Percentiles rank a stretch among this genome's conserved stretches.
Evolutionary conservation across 1,140 invertebrate genomes (phyloP).

Genomic region (Hylyphantes graminicola): DNA sequence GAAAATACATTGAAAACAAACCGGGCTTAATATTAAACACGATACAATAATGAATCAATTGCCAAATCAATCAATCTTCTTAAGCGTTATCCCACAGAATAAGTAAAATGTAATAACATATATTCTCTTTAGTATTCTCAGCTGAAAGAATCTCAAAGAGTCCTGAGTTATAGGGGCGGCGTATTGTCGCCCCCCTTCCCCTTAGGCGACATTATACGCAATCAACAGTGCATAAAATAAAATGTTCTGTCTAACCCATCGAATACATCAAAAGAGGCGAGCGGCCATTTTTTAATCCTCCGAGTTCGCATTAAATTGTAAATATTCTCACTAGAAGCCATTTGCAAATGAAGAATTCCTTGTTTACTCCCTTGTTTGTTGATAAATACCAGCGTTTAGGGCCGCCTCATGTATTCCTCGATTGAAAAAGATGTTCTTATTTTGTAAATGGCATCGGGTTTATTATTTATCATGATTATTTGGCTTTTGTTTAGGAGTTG

Average conservation of each 20-base stretch:
- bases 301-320: not conserved
- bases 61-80: too few relatives aligned
- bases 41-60: too few relatives aligned
- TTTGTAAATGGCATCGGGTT: conserved; percentile 11
- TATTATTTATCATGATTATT: not conserved
- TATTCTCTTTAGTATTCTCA: not conserved
- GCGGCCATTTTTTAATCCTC: conserved; percentile 1
- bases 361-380: conserved; percentile 8
- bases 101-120: too few relatives aligned
- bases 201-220: conserved; percentile 21
- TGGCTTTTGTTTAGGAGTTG: too few relatives aligned
- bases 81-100: too few relatives aligned
- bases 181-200: conserved; percentile 1
- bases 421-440: not conserved
- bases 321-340: conserved; percentile 22
- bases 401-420: not conserved
- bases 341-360: conserved; percentile 35
- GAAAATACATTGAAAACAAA: too few relatives aligned
- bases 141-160: not conserved
- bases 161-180: conserved; percentile 12
- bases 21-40: too few relatives aligned
- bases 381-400: conserved; percentile 25
- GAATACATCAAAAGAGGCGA: conserved; percentile 2
- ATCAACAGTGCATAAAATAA: conserved; percentile 31
- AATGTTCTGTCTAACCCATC: conserved; percentile 15